These are phyloP conservation scores for Notoglanidium macrostoma DNA, from an alignment of 2,797 vertebrate species.

Conservation along the genomic window DNA sequence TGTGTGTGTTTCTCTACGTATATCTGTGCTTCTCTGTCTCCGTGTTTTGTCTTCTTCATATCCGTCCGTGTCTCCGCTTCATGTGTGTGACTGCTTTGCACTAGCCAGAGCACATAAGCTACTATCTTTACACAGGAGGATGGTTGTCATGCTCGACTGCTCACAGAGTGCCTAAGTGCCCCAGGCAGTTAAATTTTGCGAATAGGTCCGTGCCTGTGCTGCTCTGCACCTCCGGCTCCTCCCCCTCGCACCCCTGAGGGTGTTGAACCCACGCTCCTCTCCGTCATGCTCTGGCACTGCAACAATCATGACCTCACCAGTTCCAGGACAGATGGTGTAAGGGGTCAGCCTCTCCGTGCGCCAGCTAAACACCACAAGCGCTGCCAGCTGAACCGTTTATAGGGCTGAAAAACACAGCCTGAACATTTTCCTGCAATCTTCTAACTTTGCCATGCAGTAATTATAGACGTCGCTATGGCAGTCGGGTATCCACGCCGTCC, in stretches of 20 bases:
- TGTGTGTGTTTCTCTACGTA: background rate
- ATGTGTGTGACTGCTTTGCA: background rate
- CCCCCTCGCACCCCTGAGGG: constrained; percentile 24
- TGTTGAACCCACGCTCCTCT: constrained; percentile 39
- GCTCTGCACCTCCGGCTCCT: background rate
- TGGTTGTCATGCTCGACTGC: background rate
- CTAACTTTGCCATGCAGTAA: constrained; percentile 37
- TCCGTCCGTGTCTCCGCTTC: too few species aligned
- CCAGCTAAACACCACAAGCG: constrained; percentile 32
- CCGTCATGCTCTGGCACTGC: constrained; percentile 52
- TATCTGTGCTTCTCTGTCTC: background rate
- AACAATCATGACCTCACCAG: constrained; percentile 58
- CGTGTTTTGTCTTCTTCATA: background rate
- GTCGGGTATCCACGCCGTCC: constrained; percentile 8
- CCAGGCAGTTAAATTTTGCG: background rate
- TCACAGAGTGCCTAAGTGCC: background rate
- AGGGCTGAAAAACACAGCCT: constrained; percentile 36
- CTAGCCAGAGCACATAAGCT: background rate
- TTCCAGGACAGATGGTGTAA: constrained; percentile 54
- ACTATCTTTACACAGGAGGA: background rate
- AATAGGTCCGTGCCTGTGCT: background rate
- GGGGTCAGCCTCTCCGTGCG: constrained; percentile 39
- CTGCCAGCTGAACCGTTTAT: constrained; percentile 41
- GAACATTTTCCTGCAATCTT: constrained; percentile 29
- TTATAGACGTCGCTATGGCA: constrained; percentile 43